A percentile compares a stretch with the other conserved stretches of the same genome.
Evolutionary conservation across 2,113 vertebrate genomes (phyloP).

Genomic region (Scomber scombrus): DNA sequence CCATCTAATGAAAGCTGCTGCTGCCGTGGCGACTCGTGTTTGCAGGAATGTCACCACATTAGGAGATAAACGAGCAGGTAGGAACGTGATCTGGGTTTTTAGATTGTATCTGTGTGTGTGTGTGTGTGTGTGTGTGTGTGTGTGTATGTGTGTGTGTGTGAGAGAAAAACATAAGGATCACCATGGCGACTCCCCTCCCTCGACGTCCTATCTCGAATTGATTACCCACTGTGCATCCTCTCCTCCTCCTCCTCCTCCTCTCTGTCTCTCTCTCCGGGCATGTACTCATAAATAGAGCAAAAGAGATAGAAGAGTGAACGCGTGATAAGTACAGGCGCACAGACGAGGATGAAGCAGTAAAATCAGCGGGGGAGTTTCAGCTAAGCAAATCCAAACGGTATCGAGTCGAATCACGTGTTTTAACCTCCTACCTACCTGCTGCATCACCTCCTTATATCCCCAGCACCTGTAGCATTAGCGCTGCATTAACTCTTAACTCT

Average conservation of each 20-base stretch:
- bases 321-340: background rate
- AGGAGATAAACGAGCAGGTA: conserved; percentile 22
- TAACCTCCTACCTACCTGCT: background rate
- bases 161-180: conserved; percentile 29
- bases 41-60: conserved; percentile 26
- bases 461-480: background rate
- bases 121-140: background rate
- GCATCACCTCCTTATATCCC: background rate
- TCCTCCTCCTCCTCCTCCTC: background rate
- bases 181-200: conserved; percentile 35
- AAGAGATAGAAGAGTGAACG: background rate
- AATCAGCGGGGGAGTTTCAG: background rate
- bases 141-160: background rate
- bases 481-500: no score
- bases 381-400: background rate
- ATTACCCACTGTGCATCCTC: conserved; percentile 46
- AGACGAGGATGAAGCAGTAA: background rate
- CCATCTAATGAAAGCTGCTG: conserved; percentile 3
- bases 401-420: conserved; percentile 14
- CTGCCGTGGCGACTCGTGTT: background rate
- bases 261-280: conserved; percentile 12
- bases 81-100: conserved; percentile 3
- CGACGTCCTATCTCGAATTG: conserved; percentile 35
- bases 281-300: conserved; percentile 30
- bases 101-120: conserved; percentile 2